These are phyloP conservation scores for Sebastes baramenuke DNA, from an alignment of 2,797 vertebrate genomes.

Conservation along the genomic window DNA sequence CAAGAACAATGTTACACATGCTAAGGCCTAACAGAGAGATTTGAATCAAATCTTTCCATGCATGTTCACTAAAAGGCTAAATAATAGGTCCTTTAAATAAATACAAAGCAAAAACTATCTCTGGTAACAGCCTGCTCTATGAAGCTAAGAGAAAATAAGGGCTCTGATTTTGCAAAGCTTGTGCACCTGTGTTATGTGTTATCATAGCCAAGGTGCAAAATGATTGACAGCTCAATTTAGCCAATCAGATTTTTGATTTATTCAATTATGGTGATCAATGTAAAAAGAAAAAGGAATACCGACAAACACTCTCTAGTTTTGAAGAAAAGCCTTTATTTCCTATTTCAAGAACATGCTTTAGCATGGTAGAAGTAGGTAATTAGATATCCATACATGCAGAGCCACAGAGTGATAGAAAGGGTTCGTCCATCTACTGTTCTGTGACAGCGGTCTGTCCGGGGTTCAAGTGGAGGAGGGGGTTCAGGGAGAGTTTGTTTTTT, in stretches of 20 bases:
- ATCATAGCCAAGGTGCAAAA: not conserved
- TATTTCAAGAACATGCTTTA: slow-evolving; percentile 77
- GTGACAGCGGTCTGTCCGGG: slow-evolving; percentile 60
- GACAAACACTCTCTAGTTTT: slow-evolving; percentile 74
- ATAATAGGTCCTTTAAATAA: slow-evolving; percentile 35
- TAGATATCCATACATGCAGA: slow-evolving; percentile 71
- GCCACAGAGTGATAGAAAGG: slow-evolving; percentile 73
- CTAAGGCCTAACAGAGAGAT: slow-evolving; percentile 62
- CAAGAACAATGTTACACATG: slow-evolving; percentile 72
- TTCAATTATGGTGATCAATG: not conserved
- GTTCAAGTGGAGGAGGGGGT: slow-evolving; percentile 40
- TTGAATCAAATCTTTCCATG: slow-evolving; percentile 43
- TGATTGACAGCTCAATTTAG: slow-evolving; percentile 2
- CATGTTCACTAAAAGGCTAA: slow-evolving; percentile 31
- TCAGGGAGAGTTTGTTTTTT: slow-evolving; percentile 24
- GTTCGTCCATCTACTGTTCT: slow-evolving; percentile 67
- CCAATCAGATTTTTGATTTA: not conserved
- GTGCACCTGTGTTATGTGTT: not conserved
- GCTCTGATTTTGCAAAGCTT: not conserved
- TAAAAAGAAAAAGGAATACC: slow-evolving; percentile 58
- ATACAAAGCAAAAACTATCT: slow-evolving; percentile 51
- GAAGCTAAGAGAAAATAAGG: not conserved
- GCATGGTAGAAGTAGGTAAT: slow-evolving; percentile 69
- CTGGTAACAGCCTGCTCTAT: slow-evolving; percentile 7
- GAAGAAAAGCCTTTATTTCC: slow-evolving; percentile 85